Base-by-base conservation (phyloP, 2,113 vertebrate species). In the Sphaerodactylus townsendi region DNA sequence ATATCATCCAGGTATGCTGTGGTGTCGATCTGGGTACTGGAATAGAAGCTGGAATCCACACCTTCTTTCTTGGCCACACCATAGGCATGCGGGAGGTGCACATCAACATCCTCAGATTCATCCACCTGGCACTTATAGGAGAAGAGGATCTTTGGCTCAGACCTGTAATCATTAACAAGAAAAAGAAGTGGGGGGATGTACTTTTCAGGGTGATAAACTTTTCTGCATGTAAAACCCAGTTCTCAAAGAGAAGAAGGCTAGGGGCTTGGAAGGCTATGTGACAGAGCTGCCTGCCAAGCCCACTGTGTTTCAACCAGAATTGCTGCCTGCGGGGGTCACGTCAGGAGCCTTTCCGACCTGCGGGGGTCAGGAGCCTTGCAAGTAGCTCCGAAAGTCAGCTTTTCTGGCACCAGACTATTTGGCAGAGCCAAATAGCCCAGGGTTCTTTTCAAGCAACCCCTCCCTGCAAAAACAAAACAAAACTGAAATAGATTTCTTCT, bases 101-200 rank as follows among this genome's bases (percentile, higher is more conserved):
- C 94, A 13, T 99, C 98, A 0, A 97, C 97, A 64, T 99, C 98
- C 3, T 99, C 99, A 0, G 97, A 95, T 91, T 99, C 99, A 1
- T 99, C 99, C 89, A 99, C 96, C 95, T 99, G 99, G 48, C 98
- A 99, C 90, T 99, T 99, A 95, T 99, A 99, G 76, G 99, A 99
- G 95, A 99, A 99, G 6, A 99, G 97, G 90, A 99, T 99, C 96
- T 99, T 99, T 1, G 98, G 99, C 94, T 99, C 98, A 0, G 98
- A 98, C 65, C 99, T 99, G 89, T 21, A 81, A 44, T 1, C 35
- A 87, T 73, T 37, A 46, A 46, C 33, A 53, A 53, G 68, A 6
- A 35, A 56, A 82, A 41, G n/a, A 53, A 87, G 14, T 83, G 84
- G 28, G 35, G 70, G 86, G 71, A 83, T 14, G 3, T 13, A 68